These are phyloP conservation scores for Pycnomerus fuliginosus DNA, from an alignment of 2,888 invertebrate genomes.

Conservation along the genomic window DNA sequence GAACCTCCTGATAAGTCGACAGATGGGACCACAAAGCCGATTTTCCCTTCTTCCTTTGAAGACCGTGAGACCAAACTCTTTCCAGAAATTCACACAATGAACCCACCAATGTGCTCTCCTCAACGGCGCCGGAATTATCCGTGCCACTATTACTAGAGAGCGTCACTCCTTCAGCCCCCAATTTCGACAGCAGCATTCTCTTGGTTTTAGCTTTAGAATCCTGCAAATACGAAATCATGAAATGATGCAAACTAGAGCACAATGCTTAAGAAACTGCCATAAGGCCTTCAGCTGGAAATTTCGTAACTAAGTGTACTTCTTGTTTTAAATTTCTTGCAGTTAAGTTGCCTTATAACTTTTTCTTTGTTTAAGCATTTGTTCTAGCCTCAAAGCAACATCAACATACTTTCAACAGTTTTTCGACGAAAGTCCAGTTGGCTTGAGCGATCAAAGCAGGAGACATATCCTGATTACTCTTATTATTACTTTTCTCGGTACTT, in stretches of 20 bases:
- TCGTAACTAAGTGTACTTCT: no score
- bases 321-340: no score
- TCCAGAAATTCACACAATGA: slow-evolving; percentile 96
- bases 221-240: slow-evolving; percentile 49
- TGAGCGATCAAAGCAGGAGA: slow-evolving; percentile 92
- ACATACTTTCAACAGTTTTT: slow-evolving; percentile 87
- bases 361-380: no score
- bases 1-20: slow-evolving; percentile 84
- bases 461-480: slow-evolving; percentile 52
- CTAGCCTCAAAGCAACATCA: no score
- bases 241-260: not conserved
- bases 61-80: slow-evolving; percentile 96
- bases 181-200: slow-evolving; percentile 97
- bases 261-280: no score
- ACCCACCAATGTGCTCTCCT: slow-evolving; percentile 98
- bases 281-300: no score
- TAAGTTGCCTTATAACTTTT: no score
- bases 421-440: slow-evolving; percentile 97
- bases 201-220: slow-evolving; percentile 95
- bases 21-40: slow-evolving; percentile 97
- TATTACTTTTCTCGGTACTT: slow-evolving; percentile 26
- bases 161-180: slow-evolving; percentile 96
- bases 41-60: slow-evolving; percentile 94
- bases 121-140: slow-evolving; percentile 73
- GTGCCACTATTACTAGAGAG: slow-evolving; percentile 76